Evolutionary conservation across 1,140 invertebrate species (phyloP).

Genomic region (Rhynchophorus ferrugineus): DNA sequence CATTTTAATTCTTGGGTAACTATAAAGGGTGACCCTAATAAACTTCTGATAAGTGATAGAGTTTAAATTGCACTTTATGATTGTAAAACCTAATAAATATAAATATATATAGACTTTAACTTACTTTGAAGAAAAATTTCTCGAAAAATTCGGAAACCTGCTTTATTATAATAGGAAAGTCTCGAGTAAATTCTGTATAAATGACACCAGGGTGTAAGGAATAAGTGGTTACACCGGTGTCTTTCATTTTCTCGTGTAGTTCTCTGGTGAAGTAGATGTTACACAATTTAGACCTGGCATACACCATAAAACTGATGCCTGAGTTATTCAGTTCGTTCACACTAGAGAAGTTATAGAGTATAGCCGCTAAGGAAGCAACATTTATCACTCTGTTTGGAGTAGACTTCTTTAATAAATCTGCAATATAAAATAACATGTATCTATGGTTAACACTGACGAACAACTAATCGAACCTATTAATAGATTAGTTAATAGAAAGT

Average conservation of each 20-base stretch:
- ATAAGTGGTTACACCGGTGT: slow-evolving; percentile 68
- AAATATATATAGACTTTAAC: too few relatives aligned
- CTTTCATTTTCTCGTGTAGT: slow-evolving; percentile 64
- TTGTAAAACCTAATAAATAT: too few relatives aligned
- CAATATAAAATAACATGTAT: too few relatives aligned
- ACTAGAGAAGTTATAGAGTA: slow-evolving; percentile 43
- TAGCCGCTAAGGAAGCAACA: slow-evolving; percentile 28
- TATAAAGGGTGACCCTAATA: too few relatives aligned
- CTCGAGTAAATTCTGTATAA: slow-evolving; percentile 8
- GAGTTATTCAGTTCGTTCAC: slow-evolving; percentile 8
- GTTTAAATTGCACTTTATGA: too few relatives aligned
- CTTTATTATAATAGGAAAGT: not conserved
- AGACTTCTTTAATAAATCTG: slow-evolving; percentile 35
- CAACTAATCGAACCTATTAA: too few relatives aligned
- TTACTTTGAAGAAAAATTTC: slow-evolving; percentile 40
- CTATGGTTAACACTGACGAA: too few relatives aligned
- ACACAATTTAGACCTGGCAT: slow-evolving; percentile 62
- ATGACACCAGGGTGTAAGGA: slow-evolving; percentile 68
- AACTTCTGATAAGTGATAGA: too few relatives aligned
- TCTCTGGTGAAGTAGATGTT: slow-evolving; percentile 80
- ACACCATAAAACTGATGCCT: slow-evolving; percentile 32
- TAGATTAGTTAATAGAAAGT: slow-evolving; percentile 56
- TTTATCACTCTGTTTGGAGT: slow-evolving; percentile 19
- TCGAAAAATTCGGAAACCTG: not conserved
- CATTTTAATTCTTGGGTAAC: too few relatives aligned